Percentiles rank a stretch among this genome's conserved stretches.
These are phyloP conservation scores for Campopleginae sp. DNA, from an alignment of 2,888 invertebrate genomes.

Conservation along the genomic window DNA sequence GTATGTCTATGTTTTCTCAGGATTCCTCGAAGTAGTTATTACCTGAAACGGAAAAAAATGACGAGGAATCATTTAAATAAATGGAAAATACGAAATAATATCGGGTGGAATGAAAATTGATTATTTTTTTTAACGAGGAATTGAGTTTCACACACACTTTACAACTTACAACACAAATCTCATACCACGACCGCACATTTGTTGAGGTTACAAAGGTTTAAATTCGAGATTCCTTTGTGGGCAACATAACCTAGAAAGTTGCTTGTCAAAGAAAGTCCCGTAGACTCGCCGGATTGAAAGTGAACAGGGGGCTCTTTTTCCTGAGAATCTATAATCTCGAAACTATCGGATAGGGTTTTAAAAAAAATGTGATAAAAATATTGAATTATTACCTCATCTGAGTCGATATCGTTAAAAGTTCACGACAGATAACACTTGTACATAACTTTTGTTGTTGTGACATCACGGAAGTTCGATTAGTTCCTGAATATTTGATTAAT, in stretches of 20 bases:
- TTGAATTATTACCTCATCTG: slow-evolving; percentile 5
- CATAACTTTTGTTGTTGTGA: slow-evolving; percentile 13
- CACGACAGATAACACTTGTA: slow-evolving; percentile 5
- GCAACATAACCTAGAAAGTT: slow-evolving; percentile 41
- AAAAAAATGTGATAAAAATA: neutral
- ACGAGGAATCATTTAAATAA: neutral
- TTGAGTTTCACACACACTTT: neutral
- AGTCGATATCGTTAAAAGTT: slow-evolving; percentile 20
- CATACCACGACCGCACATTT: neutral
- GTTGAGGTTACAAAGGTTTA: slow-evolving; percentile 12
- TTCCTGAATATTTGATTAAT: neutral
- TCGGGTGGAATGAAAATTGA: neutral
- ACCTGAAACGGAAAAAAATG: neutral
- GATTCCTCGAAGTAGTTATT: neutral
- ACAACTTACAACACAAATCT: slow-evolving; percentile 11
- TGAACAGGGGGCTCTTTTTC: neutral
- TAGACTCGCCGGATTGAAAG: slow-evolving; percentile 2
- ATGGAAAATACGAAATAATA: neutral
- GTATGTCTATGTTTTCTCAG: neutral
- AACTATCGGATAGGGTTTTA: neutral
- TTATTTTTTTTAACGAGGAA: neutral
- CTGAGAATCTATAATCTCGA: neutral
- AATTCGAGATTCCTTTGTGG: neutral
- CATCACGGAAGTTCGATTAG: slow-evolving; percentile 42
- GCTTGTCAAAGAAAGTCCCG: slow-evolving; percentile 43